Base-by-base conservation (phyloP, 2,888 invertebrate genomes). In the Rotaria sp. region DNA sequence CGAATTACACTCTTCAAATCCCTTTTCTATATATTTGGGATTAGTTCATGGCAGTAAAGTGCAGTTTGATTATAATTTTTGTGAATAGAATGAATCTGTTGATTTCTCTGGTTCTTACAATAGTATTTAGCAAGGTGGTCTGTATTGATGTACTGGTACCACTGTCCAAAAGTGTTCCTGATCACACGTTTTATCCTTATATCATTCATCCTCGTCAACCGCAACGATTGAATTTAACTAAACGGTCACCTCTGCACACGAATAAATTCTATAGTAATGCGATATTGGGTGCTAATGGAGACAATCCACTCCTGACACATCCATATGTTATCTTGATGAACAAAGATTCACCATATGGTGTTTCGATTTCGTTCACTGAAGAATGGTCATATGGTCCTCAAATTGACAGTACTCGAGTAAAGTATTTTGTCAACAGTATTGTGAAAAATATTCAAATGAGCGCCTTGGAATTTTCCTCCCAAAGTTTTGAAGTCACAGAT, bases 121-220 rank as follows among this genome's bases (percentile, higher is more conserved):
- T 50, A 18, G 18, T 50, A 50, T 18, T 50, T 10, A 18, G 50
- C 50, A 50, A 50, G 4, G 18, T 18, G 18, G 18, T 18, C 15
- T 50, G 30, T 75, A 75, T 75, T 21, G 75, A 75, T 75, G 75
- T 75, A 41, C 41, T 75, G 15, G 24, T 41, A 38, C 75, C 75
- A 41, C 10, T 75, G 30, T 75, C 75, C 1, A 75, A 41, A 75
- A 24, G 8, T 24, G 38, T 11, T 26, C 75, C 75, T 0, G 41
- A 41, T 41, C 1, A 5, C n/a, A 24, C 75, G 24, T 13, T 75
- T 10, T 75, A 75, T 41, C 21, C 75, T 15, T 11, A 24, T 75
- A n/a, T 75, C 24, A 21, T 24, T 75, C 75, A 75, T 75, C 75
- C 75, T 24, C 75, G 75, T 75, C 75, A 35, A 41, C 75, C 75